A percentile compares a stretch with the other conserved stretches of the same genome.
phyloP scores from a whole-genome alignment of 2,797 vertebrate species.

The Chelon auratus region DNA sequence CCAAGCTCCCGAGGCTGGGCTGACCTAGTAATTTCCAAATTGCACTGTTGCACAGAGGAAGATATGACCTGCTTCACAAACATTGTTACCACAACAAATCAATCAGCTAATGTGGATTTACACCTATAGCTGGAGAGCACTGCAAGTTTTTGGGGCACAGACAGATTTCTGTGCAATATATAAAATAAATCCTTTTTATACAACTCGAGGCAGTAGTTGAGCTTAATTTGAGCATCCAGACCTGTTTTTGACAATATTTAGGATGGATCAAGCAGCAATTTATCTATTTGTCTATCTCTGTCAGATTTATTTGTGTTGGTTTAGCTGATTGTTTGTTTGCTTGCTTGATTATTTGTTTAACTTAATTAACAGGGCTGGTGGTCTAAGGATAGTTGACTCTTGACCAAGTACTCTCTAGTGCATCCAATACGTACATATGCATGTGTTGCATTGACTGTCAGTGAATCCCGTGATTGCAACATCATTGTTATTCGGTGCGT shows the following conservation, averaged over 20 bases:
- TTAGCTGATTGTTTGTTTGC: slow-evolving; percentile 23
- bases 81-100: slow-evolving; percentile 30
- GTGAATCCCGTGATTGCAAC: slow-evolving; percentile 19
- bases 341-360: slow-evolving; percentile 23
- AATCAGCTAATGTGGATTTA: slow-evolving; percentile 30
- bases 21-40: slow-evolving; percentile 70
- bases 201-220: not conserved
- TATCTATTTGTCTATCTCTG: not conserved
- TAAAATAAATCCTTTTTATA: not conserved
- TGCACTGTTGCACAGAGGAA: slow-evolving; percentile 53
- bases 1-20: slow-evolving; percentile 44
- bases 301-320: not conserved
- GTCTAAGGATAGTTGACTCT: not conserved
- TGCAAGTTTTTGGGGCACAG: not conserved
- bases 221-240: not conserved
- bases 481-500: slow-evolving; percentile 17
- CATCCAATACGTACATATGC: no score
- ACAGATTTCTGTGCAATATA: not conserved
- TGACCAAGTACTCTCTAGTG: not conserved
- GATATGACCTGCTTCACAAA: slow-evolving; percentile 31
- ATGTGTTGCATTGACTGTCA: slow-evolving; percentile 13
- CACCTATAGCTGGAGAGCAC: slow-evolving; percentile 2
- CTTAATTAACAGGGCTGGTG: slow-evolving; percentile 30
- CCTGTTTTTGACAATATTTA: not conserved
- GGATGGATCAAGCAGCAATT: no score